phyloP scores from a whole-genome alignment of 2,888 invertebrate species.

The Lagria hirta region DNA sequence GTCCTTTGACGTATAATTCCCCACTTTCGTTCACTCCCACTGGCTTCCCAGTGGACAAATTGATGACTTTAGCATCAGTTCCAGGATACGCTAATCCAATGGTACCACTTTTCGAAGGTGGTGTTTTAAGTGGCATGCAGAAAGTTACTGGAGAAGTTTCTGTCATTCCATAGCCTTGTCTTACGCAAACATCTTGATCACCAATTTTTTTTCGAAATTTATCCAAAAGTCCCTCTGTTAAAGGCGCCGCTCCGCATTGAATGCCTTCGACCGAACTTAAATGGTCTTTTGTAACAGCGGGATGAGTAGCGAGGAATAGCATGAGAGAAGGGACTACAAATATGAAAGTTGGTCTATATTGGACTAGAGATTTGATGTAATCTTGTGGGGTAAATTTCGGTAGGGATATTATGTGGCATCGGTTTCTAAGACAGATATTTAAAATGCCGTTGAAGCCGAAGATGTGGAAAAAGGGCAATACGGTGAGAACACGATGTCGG shows the following conservation, averaged over 20 bases:
- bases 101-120: constrained; percentile 65
- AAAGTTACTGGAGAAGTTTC: constrained; percentile 68
- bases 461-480: constrained; percentile 78
- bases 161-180: constrained; percentile 66
- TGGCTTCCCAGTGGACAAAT: constrained; percentile 59
- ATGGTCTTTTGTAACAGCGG: constrained; percentile 67
- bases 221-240: constrained; percentile 64
- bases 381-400: constrained; percentile 74
- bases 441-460: constrained; percentile 73
- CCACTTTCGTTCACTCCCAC: constrained; percentile 67
- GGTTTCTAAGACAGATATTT: constrained; percentile 61
- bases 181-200: constrained; percentile 44
- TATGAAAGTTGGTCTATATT: constrained; percentile 63
- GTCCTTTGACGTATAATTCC: constrained; percentile 72
- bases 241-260: constrained; percentile 74
- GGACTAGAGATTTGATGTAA: constrained; percentile 65
- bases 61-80: constrained; percentile 67
- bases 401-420: constrained; percentile 66
- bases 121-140: constrained; percentile 61
- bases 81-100: constrained; percentile 69
- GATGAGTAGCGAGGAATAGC: constrained; percentile 73
- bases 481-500: constrained; percentile 61
- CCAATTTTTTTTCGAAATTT: constrained; percentile 61
- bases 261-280: constrained; percentile 65
- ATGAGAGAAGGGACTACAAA: constrained; percentile 78